These are phyloP conservation scores for Sebastes taczanowskii DNA, from an alignment of 2,797 vertebrate species.

Conservation along the genomic window DNA sequence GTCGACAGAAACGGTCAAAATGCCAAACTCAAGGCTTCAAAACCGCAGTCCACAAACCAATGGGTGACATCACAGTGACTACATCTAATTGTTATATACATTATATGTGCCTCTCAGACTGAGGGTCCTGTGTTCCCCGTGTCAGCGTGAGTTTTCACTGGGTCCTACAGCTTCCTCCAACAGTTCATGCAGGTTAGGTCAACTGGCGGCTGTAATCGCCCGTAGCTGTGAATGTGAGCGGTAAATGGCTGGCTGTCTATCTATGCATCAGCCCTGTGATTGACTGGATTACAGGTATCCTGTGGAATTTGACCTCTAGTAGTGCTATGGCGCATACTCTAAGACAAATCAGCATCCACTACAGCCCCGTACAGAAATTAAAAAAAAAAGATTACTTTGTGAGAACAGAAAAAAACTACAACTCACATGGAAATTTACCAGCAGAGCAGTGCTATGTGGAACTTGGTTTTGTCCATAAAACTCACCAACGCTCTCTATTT, in stretches of 20 bases:
- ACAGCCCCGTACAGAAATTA: background rate
- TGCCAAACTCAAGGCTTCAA: background rate
- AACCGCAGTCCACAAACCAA: background rate
- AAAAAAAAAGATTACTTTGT: background rate
- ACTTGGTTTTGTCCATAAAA: background rate
- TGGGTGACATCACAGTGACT: no score
- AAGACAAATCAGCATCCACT: background rate
- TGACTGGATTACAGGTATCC: background rate
- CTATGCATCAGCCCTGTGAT: background rate
- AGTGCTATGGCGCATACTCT: background rate
- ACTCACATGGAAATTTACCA: background rate
- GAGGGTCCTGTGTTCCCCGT: no score
- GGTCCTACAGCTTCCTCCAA: no score
- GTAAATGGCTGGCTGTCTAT: background rate
- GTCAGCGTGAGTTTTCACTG: no score
- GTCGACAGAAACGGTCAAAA: no score
- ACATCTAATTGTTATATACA: no score
- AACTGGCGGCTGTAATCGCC: no score
- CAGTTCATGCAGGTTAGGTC: no score
- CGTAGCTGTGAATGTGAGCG: background rate
- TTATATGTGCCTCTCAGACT: no score
- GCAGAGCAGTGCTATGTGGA: background rate
- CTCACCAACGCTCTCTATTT: background rate
- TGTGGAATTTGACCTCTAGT: background rate
- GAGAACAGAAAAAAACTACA: background rate